phyloP scores from a whole-genome alignment of 2,797 vertebrate species.

The Xerus rutilus region DNA sequence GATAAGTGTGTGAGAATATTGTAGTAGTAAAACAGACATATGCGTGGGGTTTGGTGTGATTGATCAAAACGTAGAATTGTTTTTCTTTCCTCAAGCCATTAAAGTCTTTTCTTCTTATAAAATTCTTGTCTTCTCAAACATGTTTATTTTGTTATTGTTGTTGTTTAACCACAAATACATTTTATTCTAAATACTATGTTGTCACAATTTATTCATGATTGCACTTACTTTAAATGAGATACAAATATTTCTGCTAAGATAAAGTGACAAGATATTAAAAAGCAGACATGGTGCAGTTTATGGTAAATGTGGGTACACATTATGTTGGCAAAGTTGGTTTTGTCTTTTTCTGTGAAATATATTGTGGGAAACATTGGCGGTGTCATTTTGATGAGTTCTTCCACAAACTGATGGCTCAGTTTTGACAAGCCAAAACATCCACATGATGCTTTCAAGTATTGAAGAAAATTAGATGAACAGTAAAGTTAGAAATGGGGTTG shows the following conservation, averaged over 20 bases:
- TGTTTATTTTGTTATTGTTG: not conserved
- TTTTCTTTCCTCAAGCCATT: not conserved
- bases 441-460: slow-evolving; percentile 38
- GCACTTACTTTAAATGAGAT: slow-evolving; percentile 77
- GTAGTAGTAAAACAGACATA: not conserved
- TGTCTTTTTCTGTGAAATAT: not conserved
- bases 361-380: not conserved
- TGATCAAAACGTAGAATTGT: not conserved
- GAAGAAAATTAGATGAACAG: slow-evolving; percentile 66
- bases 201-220: slow-evolving; percentile 61
- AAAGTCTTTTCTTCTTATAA: not conserved
- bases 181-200: slow-evolving; percentile 61
- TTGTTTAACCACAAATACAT: slow-evolving; percentile 66
- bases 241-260: slow-evolving; percentile 73
- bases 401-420: not conserved
- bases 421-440: slow-evolving; percentile 39
- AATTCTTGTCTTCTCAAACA: not conserved
- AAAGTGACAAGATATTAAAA: slow-evolving; percentile 61
- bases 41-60: not conserved
- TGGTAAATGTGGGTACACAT: not conserved
- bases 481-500: slow-evolving; percentile 60
- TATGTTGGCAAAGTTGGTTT: not conserved
- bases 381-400: slow-evolving; percentile 25
- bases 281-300: not conserved
- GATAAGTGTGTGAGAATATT: not conserved